Evolutionary conservation across 2,888 invertebrate species (phyloP).

Genomic region (Andricus curvator): DNA sequence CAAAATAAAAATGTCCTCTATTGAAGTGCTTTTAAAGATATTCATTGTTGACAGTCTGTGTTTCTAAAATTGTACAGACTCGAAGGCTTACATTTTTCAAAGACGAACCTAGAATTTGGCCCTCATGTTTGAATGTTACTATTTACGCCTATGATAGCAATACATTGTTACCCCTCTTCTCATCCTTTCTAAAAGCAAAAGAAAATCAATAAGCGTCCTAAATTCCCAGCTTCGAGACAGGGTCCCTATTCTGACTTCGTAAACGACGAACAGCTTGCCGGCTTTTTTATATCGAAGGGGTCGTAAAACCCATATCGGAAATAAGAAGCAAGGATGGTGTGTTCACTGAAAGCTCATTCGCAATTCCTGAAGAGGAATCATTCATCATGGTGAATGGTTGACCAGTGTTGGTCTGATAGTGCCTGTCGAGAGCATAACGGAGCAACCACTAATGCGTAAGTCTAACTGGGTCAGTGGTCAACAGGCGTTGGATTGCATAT

Average conservation of each 20-base stretch:
- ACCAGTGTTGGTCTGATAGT: conserved; percentile 43
- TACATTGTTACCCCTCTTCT: neutral
- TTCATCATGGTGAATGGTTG: conserved; percentile 50
- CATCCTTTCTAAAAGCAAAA: neutral
- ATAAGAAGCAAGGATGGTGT: neutral
- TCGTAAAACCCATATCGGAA: conserved; percentile 1
- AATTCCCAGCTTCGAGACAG: conserved; percentile 4
- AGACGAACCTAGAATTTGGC: neutral
- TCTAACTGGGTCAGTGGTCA: conserved; percentile 60
- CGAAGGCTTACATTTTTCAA: no score
- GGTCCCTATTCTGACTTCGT: neutral
- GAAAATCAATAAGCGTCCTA: conserved; percentile 18
- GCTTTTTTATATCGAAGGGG: neutral
- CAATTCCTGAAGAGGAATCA: conserved; percentile 37
- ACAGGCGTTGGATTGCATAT: conserved; percentile 46
- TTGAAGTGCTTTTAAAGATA: no score
- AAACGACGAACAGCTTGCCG: conserved; percentile 6
- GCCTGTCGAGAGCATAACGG: conserved; percentile 44
- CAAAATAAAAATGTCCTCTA: no score
- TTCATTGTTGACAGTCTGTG: no score
- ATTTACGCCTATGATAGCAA: neutral
- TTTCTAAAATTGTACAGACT: no score
- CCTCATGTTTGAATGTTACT: neutral
- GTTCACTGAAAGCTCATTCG: conserved; percentile 9
- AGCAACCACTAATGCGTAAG: conserved; percentile 55